Conservation (phyloP, 2,888 invertebrate genomes). For the Galerucella pusilla region DNA sequence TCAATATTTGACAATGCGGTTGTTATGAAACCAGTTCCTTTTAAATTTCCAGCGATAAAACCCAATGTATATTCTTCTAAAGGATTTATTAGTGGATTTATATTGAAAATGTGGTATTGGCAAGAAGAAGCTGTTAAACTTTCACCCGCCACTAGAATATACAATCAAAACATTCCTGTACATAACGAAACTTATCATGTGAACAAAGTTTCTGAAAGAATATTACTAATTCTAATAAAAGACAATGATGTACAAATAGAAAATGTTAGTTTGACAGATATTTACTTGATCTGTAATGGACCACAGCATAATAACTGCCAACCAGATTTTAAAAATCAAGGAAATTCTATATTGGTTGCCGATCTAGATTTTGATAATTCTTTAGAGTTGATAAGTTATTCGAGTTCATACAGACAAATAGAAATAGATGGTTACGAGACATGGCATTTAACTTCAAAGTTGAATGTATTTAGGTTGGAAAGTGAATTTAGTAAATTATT, state of each 20-base stretch:
- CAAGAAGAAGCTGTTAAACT: constrained; percentile 59
- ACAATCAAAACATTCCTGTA: constrained; percentile 46
- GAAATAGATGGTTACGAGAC: constrained; percentile 67
- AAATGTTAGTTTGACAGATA: constrained; percentile 82
- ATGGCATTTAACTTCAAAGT: constrained; percentile 76
- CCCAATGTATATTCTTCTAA: constrained; percentile 60
- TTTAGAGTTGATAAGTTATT: constrained; percentile 82
- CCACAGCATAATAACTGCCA: constrained; percentile 70
- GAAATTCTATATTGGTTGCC: constrained; percentile 77
- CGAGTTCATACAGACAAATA: constrained; percentile 72
- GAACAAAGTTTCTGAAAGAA: constrained; percentile 69
- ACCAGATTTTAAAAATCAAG: constrained; percentile 79
- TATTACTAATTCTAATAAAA: constrained; percentile 83
- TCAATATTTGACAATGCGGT: constrained; percentile 76
- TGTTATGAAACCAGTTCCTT: constrained; percentile 78
- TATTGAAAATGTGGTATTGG: constrained; percentile 88
- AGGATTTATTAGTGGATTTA: constrained; percentile 77
- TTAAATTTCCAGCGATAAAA: constrained; percentile 69
- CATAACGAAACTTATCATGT: constrained; percentile 52
- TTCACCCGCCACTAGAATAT: constrained; percentile 44
- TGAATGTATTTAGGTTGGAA: constrained; percentile 77
- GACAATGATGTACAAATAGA: constrained; percentile 77
- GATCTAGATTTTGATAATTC: constrained; percentile 82
- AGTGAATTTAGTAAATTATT: constrained; percentile 79
- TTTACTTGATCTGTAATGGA: constrained; percentile 77